Evolutionary conservation across 2,797 vertebrate genomes (phyloP).

Genomic region (Hippocampus kuda): DNA sequence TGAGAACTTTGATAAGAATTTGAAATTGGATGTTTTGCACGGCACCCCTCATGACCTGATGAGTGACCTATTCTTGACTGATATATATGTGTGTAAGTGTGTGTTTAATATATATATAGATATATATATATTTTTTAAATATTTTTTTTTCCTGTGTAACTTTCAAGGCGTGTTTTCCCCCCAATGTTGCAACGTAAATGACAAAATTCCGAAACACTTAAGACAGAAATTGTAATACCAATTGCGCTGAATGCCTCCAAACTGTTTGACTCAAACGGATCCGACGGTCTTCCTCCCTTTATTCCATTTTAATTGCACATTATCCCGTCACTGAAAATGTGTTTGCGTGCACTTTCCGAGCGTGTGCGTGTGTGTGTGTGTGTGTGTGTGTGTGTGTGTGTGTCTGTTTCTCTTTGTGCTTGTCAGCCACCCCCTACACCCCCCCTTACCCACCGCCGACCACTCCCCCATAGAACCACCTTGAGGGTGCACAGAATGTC

Average conservation of each 20-base stretch:
- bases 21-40: too few species aligned
- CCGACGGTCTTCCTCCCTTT: neutral
- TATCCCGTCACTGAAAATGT: neutral
- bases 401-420: constrained; percentile 23
- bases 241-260: neutral
- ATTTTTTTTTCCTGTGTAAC: neutral
- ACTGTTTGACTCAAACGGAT: neutral
- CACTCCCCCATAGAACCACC: constrained; percentile 4
- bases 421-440: neutral
- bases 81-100: too few species aligned
- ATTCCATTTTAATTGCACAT: neutral
- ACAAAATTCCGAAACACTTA: neutral
- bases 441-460: neutral
- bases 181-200: neutral
- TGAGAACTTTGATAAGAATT: neutral
- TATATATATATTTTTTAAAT: too few species aligned
- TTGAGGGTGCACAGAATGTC: constrained; percentile 8
- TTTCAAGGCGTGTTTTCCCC: neutral
- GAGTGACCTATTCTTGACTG: too few species aligned
- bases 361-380: constrained; percentile 3
- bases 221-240: neutral
- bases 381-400: too few species aligned
- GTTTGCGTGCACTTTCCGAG: constrained; percentile 2
- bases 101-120: too few species aligned
- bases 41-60: too few species aligned